These are phyloP conservation scores for Xenopus borealis DNA, from an alignment of 2,113 vertebrate genomes.

Conservation along the genomic window DNA sequence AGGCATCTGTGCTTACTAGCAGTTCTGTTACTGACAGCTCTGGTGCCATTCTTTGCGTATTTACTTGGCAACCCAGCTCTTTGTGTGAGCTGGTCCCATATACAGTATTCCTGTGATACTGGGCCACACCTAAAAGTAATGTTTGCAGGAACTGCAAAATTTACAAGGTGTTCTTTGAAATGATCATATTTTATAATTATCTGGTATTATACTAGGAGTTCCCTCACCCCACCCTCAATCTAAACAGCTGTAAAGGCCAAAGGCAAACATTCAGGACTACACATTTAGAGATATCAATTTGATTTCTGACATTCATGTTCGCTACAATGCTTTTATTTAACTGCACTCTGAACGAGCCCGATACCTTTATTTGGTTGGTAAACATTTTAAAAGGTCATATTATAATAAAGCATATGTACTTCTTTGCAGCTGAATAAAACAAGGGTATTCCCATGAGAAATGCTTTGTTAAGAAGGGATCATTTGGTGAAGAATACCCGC, in stretches of 20 bases:
- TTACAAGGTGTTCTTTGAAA: not conserved
- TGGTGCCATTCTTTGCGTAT: too few species aligned
- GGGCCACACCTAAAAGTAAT: not conserved
- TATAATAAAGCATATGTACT: too few species aligned
- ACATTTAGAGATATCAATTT: not conserved
- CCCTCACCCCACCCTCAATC: conserved; percentile 2
- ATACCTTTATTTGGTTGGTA: not conserved
- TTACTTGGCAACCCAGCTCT: not conserved
- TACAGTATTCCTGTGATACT: not conserved
- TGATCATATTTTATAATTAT: not conserved
- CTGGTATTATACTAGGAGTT: not conserved
- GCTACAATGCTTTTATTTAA: conserved; percentile 1
- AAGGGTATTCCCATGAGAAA: too few species aligned
- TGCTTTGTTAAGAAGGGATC: too few species aligned
- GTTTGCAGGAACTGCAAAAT: not conserved
- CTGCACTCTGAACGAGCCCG: not conserved
- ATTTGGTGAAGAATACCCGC: too few species aligned
- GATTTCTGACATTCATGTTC: not conserved
- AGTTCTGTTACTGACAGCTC: too few species aligned
- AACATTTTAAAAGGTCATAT: not conserved
- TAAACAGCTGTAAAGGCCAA: not conserved
- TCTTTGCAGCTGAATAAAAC: too few species aligned
- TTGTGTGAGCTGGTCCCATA: not conserved
- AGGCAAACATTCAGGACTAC: not conserved
- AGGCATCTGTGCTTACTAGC: too few species aligned